Evolutionary conservation across 2,797 vertebrate species (phyloP), one percentile per base, ranked within the genome.

Genomic region (Cercopithecus neglectus): DNA sequence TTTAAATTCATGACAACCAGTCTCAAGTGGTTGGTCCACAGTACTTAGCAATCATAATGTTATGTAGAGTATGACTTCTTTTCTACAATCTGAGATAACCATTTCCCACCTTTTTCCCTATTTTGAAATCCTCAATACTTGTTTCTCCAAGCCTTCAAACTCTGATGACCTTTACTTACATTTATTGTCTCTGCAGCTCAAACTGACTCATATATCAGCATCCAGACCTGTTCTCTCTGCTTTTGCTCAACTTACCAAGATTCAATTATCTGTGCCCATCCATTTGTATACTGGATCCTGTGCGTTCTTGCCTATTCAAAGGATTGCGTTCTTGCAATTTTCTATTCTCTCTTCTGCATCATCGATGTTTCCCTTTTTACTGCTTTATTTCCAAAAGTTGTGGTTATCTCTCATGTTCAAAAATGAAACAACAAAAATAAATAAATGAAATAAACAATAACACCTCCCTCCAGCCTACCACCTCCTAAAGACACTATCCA

Each of bases 371-470:
- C 30, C 7, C 12, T 44, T 22, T 39, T 13, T 33, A 21, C 0
- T 67, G 17, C 1, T n/a, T 67, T 91, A 48, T 55, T 91, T 89
- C 41, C 22, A 67, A 28, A 95, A 86, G 9, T 70, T 61, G 1
- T 1, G 64, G 7, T 33, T 22, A 19, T 89, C 16, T 64, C 36
- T 61, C 44, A 53, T 13, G 4, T 76, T 76, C 19, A 55, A 59
- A 97, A 95, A 44, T 21, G 39, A 80, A 86, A 75, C 4, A 41
- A 59, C 21, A 33, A 87, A 87, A 70, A 41, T n/a, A 44, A 81
- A 80, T 28, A 48, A 76, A 33, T 33, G 79, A 80, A 94, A 46
- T 9, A 67, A 75, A 76, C 26, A 57, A 44, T 39, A n/a, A 89
- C 83, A 83, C 0, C 2, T 76, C 9, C 36, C 64, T 84, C 12